Evolutionary conservation across 1,140 invertebrate genomes (phyloP).

Genomic region (Macrosteles quadrilineatus): DNA sequence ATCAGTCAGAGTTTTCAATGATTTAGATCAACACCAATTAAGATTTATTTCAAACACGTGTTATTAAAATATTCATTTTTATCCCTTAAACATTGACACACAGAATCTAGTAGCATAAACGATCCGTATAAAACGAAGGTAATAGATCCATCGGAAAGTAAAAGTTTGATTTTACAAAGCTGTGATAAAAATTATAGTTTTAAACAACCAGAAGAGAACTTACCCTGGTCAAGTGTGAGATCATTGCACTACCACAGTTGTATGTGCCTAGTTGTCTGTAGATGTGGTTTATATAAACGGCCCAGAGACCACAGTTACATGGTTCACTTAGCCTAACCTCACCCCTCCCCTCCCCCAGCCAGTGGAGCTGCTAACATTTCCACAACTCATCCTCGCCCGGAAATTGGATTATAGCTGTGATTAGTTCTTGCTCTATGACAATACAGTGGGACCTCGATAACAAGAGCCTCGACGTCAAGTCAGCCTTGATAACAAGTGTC

Average conservation of each 20-base stretch:
- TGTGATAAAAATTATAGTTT: not conserved
- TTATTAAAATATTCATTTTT: too few relatives aligned
- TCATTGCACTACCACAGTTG: not conserved
- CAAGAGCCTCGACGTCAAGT: not conserved
- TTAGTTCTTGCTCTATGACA: not conserved
- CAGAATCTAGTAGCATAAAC: too few relatives aligned
- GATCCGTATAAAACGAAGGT: not conserved
- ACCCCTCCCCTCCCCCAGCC: not conserved
- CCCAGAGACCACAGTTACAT: not conserved
- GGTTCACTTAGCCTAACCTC: not conserved
- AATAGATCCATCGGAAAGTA: not conserved
- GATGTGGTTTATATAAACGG: not conserved
- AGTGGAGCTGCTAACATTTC: not conserved
- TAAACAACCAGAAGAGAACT: not conserved
- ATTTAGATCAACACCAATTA: too few relatives aligned
- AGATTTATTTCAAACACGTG: too few relatives aligned
- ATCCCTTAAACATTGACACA: too few relatives aligned
- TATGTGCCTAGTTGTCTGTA: not conserved
- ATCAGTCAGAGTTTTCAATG: too few relatives aligned
- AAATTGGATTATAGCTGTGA: not conserved
- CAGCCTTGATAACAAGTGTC: too few relatives aligned
- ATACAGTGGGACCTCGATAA: not conserved
- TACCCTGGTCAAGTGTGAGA: not conserved
- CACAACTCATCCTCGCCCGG: not conserved
- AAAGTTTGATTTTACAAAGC: not conserved